Evolutionary conservation across 2,888 invertebrate species (phyloP), one percentile per base, ranked within the genome.

Genomic region (Tetranychus truncatus): DNA sequence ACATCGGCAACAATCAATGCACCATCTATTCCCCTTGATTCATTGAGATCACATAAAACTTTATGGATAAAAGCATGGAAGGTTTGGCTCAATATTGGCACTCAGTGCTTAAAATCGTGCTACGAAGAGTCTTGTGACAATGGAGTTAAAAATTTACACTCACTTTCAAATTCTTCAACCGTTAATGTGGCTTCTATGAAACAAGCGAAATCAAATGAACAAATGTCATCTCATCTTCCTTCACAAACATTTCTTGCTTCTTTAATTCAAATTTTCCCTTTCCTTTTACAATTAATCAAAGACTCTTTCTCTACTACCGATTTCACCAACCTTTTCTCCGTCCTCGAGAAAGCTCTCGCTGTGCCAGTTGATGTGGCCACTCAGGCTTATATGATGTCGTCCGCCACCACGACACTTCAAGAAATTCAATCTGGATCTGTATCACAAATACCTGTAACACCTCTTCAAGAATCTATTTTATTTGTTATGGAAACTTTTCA

Each of bases 201-300:
- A 15, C 45, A 34, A 11, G 5, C 6, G 4, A 72, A 72, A 45
- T 72, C 44, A 45, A 45, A n/a, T 20, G 24, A 72, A 21, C 24
- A 45, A 34, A 34, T 21, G 9, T n/a, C 24, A 82, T 84, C 88
- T 78, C 94, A 92, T 84, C 87, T 93, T 76, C 95, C 96, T 0
- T 91, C 93, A 34, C 91, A 95, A 81, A 90, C 91, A 77, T 97
- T 95, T 85, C 87, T 97, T 75, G 94, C 95, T 0, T 92, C 95
- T 0, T 85, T 96, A 20, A 90, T 96, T 79, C 95, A 95, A 84
- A 94, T 95, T 81, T 96, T 97, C 83, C 95, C 95, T 6, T 89
- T 91, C 76, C 89, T 97, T 77, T 96, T 95, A 84, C 91, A 91
- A 79, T 92, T 93, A 81, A 91, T 95, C 80, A 87, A 89, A 81